phyloP scores from a whole-genome alignment of 2,113 vertebrate species.

The Pseudorhombus dupliciocellatus region DNA sequence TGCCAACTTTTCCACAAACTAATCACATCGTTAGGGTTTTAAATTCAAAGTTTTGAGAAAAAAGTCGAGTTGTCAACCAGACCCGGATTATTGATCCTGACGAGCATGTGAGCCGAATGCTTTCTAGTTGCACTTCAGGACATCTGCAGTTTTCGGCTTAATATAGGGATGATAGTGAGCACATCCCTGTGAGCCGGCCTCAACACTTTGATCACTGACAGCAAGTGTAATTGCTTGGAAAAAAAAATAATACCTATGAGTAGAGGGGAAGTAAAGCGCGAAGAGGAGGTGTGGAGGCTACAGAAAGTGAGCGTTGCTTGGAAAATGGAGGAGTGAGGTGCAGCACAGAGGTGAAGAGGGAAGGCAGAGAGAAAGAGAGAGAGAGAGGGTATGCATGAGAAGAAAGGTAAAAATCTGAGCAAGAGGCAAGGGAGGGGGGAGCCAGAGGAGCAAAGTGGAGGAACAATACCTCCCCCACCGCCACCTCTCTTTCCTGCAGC shows the following conservation, averaged over 20 bases:
- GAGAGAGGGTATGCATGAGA: background rate
- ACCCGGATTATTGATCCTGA: background rate
- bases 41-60: background rate
- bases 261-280: background rate
- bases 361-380: background rate
- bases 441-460: constrained; percentile 19
- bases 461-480: constrained; percentile 20
- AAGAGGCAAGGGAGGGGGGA: background rate
- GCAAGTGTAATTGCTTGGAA: constrained; percentile 11
- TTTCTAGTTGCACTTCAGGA: constrained; percentile 14
- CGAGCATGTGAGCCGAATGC: background rate
- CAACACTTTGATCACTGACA: constrained; percentile 35
- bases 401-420: constrained; percentile 23
- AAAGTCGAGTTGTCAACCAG: background rate
- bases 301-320: constrained; percentile 22
- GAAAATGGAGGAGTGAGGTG: constrained; percentile 53
- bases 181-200: constrained; percentile 16
- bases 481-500: constrained; percentile 59
- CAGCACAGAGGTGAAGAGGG: constrained; percentile 10
- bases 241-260: background rate
- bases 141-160: constrained; percentile 14
- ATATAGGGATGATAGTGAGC: background rate
- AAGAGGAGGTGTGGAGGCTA: background rate
- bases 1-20: background rate
- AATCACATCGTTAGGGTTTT: background rate